Percentiles rank a stretch among this genome's conserved stretches.
Conservation (phyloP, 2,797 vertebrate species). For the Onychomys arenicola region DNA sequence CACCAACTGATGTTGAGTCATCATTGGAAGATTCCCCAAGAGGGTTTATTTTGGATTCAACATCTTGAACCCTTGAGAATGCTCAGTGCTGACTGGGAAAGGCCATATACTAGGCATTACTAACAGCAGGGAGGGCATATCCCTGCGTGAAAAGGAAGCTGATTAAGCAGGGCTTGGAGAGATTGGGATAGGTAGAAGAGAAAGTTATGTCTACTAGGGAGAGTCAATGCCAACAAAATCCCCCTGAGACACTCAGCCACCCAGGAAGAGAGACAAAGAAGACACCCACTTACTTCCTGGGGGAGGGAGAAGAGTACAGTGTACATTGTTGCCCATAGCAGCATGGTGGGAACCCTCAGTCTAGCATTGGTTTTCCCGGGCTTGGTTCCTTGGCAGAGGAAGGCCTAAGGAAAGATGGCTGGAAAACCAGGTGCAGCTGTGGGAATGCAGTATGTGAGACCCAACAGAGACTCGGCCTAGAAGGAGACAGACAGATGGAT, state of each 20-base stretch:
- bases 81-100: neutral
- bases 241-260: neutral
- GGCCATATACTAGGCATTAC: neutral
- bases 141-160: neutral
- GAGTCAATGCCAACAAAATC: neutral
- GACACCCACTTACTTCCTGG: neutral
- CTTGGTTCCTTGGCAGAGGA: neutral
- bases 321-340: neutral
- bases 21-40: neutral
- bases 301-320: neutral
- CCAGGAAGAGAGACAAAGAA: neutral
- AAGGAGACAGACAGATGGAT: neutral
- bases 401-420: neutral
- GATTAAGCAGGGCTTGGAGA: neutral
- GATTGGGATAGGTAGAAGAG: neutral
- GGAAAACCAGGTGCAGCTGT: neutral
- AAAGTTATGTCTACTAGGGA: neutral
- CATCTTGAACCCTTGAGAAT: slow-evolving; percentile 2
- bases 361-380: neutral
- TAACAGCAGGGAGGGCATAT: neutral
- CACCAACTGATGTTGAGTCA: neutral
- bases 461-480: neutral
- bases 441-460: neutral
- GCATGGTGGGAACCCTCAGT: neutral
- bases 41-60: neutral